phyloP scores from a whole-genome alignment of 2,888 invertebrate genomes.

The Merodon equestris region DNA sequence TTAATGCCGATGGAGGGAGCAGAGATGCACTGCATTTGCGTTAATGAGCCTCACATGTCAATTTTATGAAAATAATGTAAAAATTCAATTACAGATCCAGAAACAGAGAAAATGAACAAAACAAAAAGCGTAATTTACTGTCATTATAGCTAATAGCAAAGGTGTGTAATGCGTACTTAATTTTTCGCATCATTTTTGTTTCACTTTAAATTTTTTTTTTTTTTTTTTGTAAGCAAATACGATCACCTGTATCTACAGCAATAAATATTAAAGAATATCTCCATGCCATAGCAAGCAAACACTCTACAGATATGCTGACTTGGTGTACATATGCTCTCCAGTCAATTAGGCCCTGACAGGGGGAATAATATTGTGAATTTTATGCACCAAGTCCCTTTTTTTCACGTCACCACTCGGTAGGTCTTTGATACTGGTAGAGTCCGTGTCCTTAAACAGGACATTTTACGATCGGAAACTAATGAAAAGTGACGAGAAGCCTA shows the following conservation, averaged over 20 bases:
- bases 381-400: constrained; percentile 49
- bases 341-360: constrained; percentile 62
- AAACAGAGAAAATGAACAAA: constrained; percentile 7
- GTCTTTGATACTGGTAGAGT: no score
- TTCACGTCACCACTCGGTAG: neutral
- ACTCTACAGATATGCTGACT: constrained; percentile 11
- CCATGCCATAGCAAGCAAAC: constrained; percentile 18
- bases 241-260: constrained; percentile 54
- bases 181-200: no score
- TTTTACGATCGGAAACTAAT: constrained; percentile 61
- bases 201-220: constrained; percentile 12
- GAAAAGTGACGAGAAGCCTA: constrained; percentile 66
- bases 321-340: constrained; percentile 20
- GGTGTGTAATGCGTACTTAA: no score
- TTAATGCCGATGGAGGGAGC: constrained; percentile 13
- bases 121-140: constrained; percentile 41
- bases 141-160: constrained; percentile 62
- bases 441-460: constrained; percentile 56
- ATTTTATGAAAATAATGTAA: constrained; percentile 43
- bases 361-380: constrained; percentile 60
- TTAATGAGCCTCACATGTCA: constrained; percentile 53
- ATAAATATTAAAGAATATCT: constrained; percentile 59
- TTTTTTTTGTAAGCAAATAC: constrained; percentile 25
- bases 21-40: constrained; percentile 6
- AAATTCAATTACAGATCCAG: constrained; percentile 54